Percentiles rank a stretch among this genome's conserved stretches.
These are phyloP conservation scores for Sinonovacula constricta DNA, from an alignment of 1,140 invertebrate species.

Conservation along the genomic window DNA sequence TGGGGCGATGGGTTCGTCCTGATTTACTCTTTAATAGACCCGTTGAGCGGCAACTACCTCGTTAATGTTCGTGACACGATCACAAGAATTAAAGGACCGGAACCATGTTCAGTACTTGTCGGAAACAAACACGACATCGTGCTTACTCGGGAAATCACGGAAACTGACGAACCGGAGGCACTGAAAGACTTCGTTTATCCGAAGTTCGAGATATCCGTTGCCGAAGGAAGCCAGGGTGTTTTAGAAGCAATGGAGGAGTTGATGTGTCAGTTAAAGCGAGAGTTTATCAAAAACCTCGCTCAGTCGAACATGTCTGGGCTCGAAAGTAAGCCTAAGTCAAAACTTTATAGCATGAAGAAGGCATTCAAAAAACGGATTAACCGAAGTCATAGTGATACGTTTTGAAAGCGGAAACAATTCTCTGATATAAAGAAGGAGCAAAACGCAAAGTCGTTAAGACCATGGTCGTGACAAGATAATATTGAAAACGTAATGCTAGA, in stretches of 20 bases:
- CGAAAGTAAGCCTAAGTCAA: slow-evolving; percentile 64
- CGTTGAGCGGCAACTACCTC: slow-evolving; percentile 54
- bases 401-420: too few species aligned
- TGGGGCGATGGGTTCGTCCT: slow-evolving; percentile 71
- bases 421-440: too few species aligned
- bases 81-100: slow-evolving; percentile 50
- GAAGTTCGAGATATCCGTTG: slow-evolving; percentile 71
- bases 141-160: slow-evolving; percentile 60
- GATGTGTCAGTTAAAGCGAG: slow-evolving; percentile 65
- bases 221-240: slow-evolving; percentile 65
- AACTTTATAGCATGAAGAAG: slow-evolving; percentile 72
- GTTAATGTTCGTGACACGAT: slow-evolving; percentile 58
- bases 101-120: slow-evolving; percentile 62
- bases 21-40: slow-evolving; percentile 68
- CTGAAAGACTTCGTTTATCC: slow-evolving; percentile 67
- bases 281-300: slow-evolving; percentile 66
- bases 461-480: too few species aligned
- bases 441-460: too few species aligned
- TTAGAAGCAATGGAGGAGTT: slow-evolving; percentile 71
- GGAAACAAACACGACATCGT: slow-evolving; percentile 72
- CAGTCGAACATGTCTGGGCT: slow-evolving; percentile 17
- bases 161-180: slow-evolving; percentile 56
- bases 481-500: too few species aligned
- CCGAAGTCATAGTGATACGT: slow-evolving; percentile 70
- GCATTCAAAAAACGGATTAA: slow-evolving; percentile 73